phyloP scores from a whole-genome alignment of 2,888 invertebrate genomes.

The Sericinus montela region DNA sequence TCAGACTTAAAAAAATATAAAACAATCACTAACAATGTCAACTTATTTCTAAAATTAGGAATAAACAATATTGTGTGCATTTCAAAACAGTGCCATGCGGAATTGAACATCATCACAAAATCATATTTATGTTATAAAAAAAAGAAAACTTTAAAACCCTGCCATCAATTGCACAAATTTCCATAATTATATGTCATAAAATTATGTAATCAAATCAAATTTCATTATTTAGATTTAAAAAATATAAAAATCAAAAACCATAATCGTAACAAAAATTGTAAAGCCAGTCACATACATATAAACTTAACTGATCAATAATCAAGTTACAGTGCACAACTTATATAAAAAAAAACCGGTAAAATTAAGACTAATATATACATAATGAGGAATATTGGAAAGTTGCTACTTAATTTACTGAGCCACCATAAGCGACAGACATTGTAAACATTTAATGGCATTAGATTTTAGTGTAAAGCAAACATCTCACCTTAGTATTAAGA shows the following conservation, averaged over 20 bases:
- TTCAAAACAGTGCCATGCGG: slow-evolving; percentile 50
- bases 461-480: too few species aligned
- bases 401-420: not conserved
- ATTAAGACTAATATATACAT: too few species aligned
- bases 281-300: not conserved
- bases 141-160: too few species aligned
- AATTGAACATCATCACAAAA: slow-evolving; percentile 35
- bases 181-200: not conserved
- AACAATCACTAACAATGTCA: slow-evolving; percentile 57
- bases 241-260: not conserved
- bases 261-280: not conserved
- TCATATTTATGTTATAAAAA: slow-evolving; percentile 25
- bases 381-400: not conserved
- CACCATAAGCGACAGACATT: too few species aligned
- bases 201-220: not conserved
- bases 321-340: too few species aligned
- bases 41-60: slow-evolving; percentile 49
- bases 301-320: too few species aligned
- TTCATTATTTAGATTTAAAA: not conserved
- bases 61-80: slow-evolving; percentile 54
- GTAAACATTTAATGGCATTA: too few species aligned
- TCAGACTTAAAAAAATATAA: slow-evolving; percentile 50
- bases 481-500: too few species aligned
- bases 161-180: slow-evolving; percentile 20
- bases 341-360: too few species aligned